These are phyloP conservation scores for Emydocephalus ijimae DNA, from an alignment of 2,113 vertebrate genomes.

Conservation along the genomic window DNA sequence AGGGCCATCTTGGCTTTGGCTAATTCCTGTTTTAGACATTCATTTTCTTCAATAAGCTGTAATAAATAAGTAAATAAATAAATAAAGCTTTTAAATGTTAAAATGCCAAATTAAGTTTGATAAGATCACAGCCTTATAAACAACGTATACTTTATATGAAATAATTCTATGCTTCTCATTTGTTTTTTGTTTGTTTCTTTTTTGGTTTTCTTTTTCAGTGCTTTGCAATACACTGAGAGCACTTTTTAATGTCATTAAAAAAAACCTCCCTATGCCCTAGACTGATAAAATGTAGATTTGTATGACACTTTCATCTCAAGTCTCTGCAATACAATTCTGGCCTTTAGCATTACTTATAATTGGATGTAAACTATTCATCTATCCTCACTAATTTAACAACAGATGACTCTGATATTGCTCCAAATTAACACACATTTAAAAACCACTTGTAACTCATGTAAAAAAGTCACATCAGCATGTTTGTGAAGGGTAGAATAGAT, in stretches of 20 bases:
- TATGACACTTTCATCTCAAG: neutral
- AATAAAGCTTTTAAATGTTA: constrained; percentile 12
- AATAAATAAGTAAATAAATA: constrained; percentile 41
- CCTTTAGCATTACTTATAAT: neutral
- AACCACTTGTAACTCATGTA: neutral
- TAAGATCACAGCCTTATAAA: neutral
- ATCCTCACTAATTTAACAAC: neutral
- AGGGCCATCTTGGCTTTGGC: constrained; percentile 92
- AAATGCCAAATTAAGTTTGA: neutral
- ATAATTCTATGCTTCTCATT: neutral
- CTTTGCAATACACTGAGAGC: neutral
- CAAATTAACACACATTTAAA: neutral
- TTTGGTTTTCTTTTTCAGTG: neutral
- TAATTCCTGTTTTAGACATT: constrained; percentile 89
- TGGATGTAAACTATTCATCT: neutral
- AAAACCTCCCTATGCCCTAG: neutral
- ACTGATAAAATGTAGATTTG: neutral
- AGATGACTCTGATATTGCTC: neutral
- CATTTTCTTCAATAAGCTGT: constrained; percentile 91
- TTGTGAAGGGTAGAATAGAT: neutral
- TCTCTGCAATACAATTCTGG: neutral
- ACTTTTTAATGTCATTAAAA: neutral
- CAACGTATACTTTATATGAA: neutral
- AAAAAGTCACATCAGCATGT: too few species aligned
- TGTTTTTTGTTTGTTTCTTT: neutral